Conservation (phyloP, 2,888 invertebrate genomes). For the Melolontha melolontha region DNA sequence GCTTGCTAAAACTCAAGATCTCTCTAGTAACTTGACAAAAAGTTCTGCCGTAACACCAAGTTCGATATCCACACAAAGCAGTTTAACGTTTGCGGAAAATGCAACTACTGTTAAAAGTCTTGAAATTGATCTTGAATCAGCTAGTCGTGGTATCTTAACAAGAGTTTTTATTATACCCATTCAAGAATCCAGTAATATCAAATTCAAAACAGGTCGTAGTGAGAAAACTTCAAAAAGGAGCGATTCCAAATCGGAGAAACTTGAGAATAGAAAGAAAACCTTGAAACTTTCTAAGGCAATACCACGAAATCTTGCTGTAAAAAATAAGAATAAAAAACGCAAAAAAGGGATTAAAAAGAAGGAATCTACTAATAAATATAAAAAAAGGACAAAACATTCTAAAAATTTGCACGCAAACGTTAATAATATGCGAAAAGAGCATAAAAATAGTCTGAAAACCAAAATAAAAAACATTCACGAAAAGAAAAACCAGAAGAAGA, state of each 20-base stretch:
- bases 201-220: not conserved
- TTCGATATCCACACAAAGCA: no score
- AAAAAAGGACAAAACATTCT: not conserved
- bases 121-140: no score
- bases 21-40: no score
- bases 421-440: no score
- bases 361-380: not conserved
- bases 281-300: not conserved
- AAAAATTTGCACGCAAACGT: no score
- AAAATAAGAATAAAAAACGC: not conserved
- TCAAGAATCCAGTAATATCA: not conserved
- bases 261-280: not conserved
- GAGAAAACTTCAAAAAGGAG: conserved; percentile 16
- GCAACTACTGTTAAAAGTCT: no score
- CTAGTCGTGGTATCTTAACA: conserved; percentile 7
- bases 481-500: not conserved
- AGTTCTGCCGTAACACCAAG: no score
- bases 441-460: not conserved
- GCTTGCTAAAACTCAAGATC: no score
- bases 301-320: not conserved
- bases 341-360: not conserved
- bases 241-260: not conserved
- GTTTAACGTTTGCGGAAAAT: no score
- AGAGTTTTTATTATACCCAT: conserved; percentile 26
- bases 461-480: not conserved